Base-by-base conservation (phyloP, 2,113 vertebrate genomes). In the Cebus imitator region DNA sequence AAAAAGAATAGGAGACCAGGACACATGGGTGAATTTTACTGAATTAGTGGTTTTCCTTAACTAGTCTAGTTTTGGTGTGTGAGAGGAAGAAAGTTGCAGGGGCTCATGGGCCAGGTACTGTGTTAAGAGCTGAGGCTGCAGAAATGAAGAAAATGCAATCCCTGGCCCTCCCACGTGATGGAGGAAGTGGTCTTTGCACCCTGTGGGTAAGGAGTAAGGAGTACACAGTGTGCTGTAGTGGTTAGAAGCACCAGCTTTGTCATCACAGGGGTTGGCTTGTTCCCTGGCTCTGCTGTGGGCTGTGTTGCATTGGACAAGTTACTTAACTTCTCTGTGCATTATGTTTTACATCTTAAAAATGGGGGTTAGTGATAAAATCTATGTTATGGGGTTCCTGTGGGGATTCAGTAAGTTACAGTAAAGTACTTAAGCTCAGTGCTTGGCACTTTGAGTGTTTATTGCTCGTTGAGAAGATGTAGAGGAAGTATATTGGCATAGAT, bases 401-500 rank as follows among this genome's bases (percentile, higher is more conserved):
- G 18, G 23, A 27, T 68, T 40, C 21, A 50, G 43, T 52, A 57
- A 83, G 61, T 87, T 90, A 50, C 92, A 78, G 27, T 9, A 37
- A 94, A 78, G 27, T 9, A 37, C 90, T 81, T 45, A 40, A 40
- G 25, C 37, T 8, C 25, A 70, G 52, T 7, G 64, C 30, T 72
- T 80, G 32, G 40, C 14, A 6, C 87, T 73, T 40, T 25, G 35
- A 48, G 55, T 80, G 70, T 66, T 92, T 96, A 57, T 50, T 17
- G 2, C 12, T 43, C 1, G 1, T 40, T 18, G 14, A 35, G 81
- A 43, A 91, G 82, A 66, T 50, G 55, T 13, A 23, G 64, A 86
- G 95, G 91, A 95, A 95, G 72, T 84, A 78, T 43, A 78, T 85
- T 68, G 93, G 97, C 43, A 52, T 5, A 3, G 16, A 20, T 43